Evolutionary conservation across 1,140 invertebrate species (phyloP).

Genomic region (Nasonia longicornis): DNA sequence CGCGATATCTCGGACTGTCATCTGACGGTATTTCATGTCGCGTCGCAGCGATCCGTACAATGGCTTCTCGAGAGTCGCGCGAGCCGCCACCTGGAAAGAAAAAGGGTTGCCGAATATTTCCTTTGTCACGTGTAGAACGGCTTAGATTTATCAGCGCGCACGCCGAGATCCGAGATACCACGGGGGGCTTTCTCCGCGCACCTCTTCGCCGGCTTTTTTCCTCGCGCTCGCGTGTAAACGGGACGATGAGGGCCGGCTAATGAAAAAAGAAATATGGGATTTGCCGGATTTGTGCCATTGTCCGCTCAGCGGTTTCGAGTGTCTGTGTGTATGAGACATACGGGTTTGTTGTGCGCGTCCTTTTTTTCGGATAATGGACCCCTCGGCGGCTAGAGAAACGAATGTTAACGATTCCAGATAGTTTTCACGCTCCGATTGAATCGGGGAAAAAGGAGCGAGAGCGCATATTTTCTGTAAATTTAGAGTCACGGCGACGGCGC

Average conservation of each 20-base stretch:
- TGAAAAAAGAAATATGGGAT: conserved; percentile 47
- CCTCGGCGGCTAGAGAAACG: conserved; percentile 6
- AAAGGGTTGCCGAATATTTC: conserved; percentile 44
- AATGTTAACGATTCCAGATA: conserved; percentile 44
- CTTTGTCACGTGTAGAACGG: conserved; percentile 32
- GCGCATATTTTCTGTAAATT: conserved; percentile 28
- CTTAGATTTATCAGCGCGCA: conserved; percentile 40
- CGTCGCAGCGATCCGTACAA: conserved; percentile 40
- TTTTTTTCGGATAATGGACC: conserved; percentile 4
- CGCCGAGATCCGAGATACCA: conserved; percentile 40
- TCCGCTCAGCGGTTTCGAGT: not conserved
- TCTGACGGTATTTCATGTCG: conserved; percentile 47
- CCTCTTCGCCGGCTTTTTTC: not conserved
- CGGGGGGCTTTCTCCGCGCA: not conserved
- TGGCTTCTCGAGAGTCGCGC: conserved; percentile 1
- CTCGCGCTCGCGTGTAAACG: conserved; percentile 5
- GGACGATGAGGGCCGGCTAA: conserved; percentile 29
- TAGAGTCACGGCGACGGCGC: conserved; percentile 19
- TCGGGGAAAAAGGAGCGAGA: not conserved
- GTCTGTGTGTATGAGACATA: not conserved
- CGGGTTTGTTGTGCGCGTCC: not conserved
- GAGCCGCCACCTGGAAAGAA: conserved; percentile 27
- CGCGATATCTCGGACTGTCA: conserved; percentile 51
- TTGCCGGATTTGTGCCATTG: conserved; percentile 41
- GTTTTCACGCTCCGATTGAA: conserved; percentile 42